A percentile compares a stretch with the other conserved stretches of the same genome.
Conservation (phyloP, 35 echinoderm and acorn worm species). For the Strongylocentrotus purpuratus region DNA sequence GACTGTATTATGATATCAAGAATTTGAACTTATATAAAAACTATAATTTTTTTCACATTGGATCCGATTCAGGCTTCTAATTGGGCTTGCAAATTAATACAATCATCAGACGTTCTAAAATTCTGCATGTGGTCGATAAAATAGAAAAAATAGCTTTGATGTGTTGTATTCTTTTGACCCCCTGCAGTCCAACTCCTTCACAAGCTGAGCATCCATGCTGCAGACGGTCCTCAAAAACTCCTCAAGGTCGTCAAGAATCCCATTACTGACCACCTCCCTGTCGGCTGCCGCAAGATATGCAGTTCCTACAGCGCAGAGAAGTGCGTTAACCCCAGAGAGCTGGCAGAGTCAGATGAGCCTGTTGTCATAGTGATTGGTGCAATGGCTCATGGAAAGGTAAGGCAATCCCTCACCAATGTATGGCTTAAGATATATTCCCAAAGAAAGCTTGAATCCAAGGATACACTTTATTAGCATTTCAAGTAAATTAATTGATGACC, state of each 20-base stretch:
- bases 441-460: neutral
- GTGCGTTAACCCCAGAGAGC: constrained; percentile 86
- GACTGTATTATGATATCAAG: too few species aligned
- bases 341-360: constrained; percentile 61
- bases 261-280: constrained; percentile 78
- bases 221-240: constrained; percentile 96
- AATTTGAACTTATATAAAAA: too few species aligned
- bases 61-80: too few species aligned
- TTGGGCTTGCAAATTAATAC: too few species aligned
- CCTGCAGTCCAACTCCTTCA: constrained; percentile 86
- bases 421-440: neutral
- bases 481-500: too few species aligned
- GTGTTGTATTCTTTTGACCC: neutral
- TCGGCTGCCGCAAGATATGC: constrained; percentile 76
- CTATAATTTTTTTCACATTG: too few species aligned
- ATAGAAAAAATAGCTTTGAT: too few species aligned
- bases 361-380: constrained; percentile 93
- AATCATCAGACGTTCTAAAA: too few species aligned
- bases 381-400: constrained; percentile 99
- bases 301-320: constrained; percentile 77
- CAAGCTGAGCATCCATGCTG: constrained; percentile 96
- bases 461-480: too few species aligned
- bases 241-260: constrained; percentile 97
- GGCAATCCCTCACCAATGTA: neutral
- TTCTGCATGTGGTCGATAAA: too few species aligned